Conservation (phyloP, 2,797 vertebrate genomes). For the Salmo trutta region DNA sequence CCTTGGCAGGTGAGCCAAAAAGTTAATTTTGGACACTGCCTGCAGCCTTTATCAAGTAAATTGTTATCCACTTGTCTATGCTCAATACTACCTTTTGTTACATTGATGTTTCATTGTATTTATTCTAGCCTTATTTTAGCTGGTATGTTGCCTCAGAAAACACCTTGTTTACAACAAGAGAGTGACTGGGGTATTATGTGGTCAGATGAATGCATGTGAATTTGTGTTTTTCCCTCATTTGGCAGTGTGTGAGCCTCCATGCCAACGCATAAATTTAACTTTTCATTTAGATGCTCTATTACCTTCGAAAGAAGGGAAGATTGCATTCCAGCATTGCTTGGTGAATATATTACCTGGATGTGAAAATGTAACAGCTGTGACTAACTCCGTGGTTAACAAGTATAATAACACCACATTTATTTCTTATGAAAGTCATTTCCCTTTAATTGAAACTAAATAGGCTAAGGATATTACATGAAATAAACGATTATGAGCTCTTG, state of each 20-base stretch:
- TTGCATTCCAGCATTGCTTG: neutral
- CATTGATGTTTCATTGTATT: no score
- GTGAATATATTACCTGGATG: neutral
- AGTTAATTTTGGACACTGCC: no score
- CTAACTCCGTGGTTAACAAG: slow-evolving; percentile 3
- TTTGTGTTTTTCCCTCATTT: slow-evolving; percentile 1
- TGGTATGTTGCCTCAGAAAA: neutral
- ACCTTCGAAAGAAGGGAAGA: neutral
- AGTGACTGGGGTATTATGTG: neutral
- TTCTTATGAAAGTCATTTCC: neutral
- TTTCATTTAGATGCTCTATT: slow-evolving; percentile 13
- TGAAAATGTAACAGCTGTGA: slow-evolving; percentile 11
- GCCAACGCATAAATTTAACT: slow-evolving; percentile 4
- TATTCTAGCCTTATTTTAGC: neutral
- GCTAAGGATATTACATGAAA: neutral
- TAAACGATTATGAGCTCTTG: neutral
- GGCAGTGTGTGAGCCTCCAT: neutral
- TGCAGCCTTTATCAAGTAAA: no score
- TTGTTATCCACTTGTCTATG: no score
- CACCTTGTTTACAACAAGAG: neutral
- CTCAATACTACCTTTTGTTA: no score
- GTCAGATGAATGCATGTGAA: neutral
- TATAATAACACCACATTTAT: neutral
- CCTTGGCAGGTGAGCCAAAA: no score
- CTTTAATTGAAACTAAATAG: neutral